Conservation (phyloP, 2,888 invertebrate genomes). For the Leptopilina syphax region DNA sequence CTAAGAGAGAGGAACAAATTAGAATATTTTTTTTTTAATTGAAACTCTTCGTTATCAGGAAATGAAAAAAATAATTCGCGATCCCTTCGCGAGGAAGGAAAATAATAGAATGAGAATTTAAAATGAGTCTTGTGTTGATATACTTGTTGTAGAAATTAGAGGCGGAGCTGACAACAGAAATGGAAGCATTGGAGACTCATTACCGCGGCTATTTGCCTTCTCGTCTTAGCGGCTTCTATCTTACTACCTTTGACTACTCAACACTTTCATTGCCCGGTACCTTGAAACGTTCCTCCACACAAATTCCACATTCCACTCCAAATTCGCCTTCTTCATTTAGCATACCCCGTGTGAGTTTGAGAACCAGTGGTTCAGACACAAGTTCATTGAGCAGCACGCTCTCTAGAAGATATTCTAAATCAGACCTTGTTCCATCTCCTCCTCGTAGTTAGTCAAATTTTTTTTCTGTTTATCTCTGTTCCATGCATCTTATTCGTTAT, state of each 20-base stretch:
- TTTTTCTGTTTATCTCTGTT: constrained; percentile 45
- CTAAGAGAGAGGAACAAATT: too few relatives aligned
- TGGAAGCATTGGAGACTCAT: constrained; percentile 75
- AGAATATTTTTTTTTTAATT: too few relatives aligned
- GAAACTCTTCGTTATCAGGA: too few relatives aligned
- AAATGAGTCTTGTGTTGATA: constrained; percentile 42
- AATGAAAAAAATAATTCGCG: too few relatives aligned
- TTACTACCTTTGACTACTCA: constrained; percentile 68
- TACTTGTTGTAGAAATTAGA: constrained; percentile 78
- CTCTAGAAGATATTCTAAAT: constrained; percentile 65
- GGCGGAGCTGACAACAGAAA: constrained; percentile 77
- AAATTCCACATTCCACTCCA: constrained; percentile 70
- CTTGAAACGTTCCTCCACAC: constrained; percentile 73
- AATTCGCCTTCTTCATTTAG: constrained; percentile 70
- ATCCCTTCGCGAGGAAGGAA: too few relatives aligned
- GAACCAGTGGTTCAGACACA: constrained; percentile 67
- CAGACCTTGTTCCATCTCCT: constrained; percentile 62
- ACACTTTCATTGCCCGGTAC: constrained; percentile 61
- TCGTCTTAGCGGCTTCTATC: constrained; percentile 70
- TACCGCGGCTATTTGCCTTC: constrained; percentile 75
- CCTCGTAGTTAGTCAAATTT: constrained; percentile 65
- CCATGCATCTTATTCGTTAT: constrained; percentile 39
- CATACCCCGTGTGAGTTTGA: constrained; percentile 72
- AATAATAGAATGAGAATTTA: background rate
- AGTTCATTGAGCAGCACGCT: constrained; percentile 67